Evolutionary conservation across 1,140 invertebrate species (phyloP), one percentile per base, ranked within the genome.

Genomic region (Drosophila cardini): DNA sequence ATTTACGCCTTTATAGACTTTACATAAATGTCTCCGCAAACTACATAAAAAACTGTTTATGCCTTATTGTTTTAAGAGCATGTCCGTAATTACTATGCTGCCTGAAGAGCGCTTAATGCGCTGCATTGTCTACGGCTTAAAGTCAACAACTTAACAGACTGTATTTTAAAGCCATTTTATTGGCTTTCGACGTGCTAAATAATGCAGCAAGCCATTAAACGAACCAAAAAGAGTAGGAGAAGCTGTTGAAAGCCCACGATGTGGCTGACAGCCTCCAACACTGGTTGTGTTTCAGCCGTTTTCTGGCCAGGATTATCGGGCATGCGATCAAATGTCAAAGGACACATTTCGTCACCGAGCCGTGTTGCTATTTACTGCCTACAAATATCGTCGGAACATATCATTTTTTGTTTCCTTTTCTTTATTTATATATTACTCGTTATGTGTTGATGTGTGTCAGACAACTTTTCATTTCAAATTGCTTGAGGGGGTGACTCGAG

Each of bases 321-420:
- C 74, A 53, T 62, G 76, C 70, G 86, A 90, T 90, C 87, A 90
- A 90, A 90, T 90, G 87, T 90, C 87, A 90, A 90, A 90, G 87
- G 83, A 90, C 87, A 90, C 87, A 90, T 90, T 90, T 90, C 84
- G 76, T 83, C 83, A 82, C 46, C 62, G 50, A n/a, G 72, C 76
- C 60, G 69, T 72, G 82, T 83, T 55, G 84, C 84, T 89, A 75
- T 87, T 84, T 80, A 87, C 84, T 78, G 80, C 85, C 85, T 72
- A 84, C 67, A 53, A 69, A 52, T 70, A 78, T 64, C 53, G 42
- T 34, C 64, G 34, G 48, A 52, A 69, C 64, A 79, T 70, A 70
- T 80, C 62, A 71, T 69, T 68, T 72, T 76, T 55, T 52, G 48
- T 52, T 34, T 26, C 15, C 11, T 73, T 72, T 60, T 46, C 58